A percentile compares a stretch with the other conserved stretches of the same genome.
These are phyloP conservation scores for Neoscelio sp. DNA, from an alignment of 2,888 invertebrate species.

Conservation along the genomic window DNA sequence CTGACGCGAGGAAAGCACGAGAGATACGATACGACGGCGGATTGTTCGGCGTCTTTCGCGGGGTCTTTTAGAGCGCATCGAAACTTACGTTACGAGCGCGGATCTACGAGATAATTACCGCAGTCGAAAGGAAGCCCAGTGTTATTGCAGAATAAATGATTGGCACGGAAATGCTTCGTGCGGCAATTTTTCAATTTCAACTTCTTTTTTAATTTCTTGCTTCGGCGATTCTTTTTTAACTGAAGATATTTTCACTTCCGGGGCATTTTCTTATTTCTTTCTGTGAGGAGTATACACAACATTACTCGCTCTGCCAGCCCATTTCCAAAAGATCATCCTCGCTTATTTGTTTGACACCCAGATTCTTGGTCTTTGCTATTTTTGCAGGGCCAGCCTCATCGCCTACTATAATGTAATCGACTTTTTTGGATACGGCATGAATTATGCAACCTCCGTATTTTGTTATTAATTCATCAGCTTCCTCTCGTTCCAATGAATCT, in stretches of 20 bases:
- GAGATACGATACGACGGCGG: constrained; percentile 51
- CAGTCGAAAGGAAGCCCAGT: constrained; percentile 50
- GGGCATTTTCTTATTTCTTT: too few species aligned
- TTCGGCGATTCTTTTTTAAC: too few species aligned
- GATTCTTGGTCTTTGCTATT: constrained; percentile 88
- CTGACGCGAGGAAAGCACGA: constrained; percentile 44
- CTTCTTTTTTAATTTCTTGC: too few species aligned
- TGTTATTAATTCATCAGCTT: constrained; percentile 89
- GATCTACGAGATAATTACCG: constrained; percentile 61
- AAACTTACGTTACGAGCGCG: constrained; percentile 55
- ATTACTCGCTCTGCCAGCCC: too few species aligned
- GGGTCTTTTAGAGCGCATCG: constrained; percentile 36
- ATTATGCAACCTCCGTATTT: constrained; percentile 93
- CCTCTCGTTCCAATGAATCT: constrained; percentile 94
- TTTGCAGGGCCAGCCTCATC: constrained; percentile 95
- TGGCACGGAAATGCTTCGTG: constrained; percentile 39
- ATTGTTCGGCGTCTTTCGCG: constrained; percentile 59
- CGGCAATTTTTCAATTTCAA: constrained; percentile 54
- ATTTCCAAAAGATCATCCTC: constrained; percentile 96
- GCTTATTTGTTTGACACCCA: constrained; percentile 89
- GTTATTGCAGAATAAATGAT: constrained; percentile 58
- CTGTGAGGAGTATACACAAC: too few species aligned
- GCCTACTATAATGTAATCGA: constrained; percentile 92
- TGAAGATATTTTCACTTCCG: too few species aligned
- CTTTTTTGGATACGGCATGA: constrained; percentile 90